phyloP scores from a whole-genome alignment of 2,888 invertebrate genomes.

The Synanthedon myopaeformis region DNA sequence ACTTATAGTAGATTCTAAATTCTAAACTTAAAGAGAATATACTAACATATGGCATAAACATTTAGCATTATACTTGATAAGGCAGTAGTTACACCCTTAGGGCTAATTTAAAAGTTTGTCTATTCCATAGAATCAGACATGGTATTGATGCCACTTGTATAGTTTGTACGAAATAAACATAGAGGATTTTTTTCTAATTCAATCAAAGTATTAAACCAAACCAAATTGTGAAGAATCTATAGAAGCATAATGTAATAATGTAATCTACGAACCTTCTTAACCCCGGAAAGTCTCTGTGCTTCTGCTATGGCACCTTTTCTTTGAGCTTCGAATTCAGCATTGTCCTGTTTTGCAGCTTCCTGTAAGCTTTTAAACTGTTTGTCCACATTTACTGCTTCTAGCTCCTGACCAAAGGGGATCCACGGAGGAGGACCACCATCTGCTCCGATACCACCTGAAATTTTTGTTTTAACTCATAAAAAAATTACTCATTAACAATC shows the following conservation, averaged over 20 bases:
- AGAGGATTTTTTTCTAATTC: not conserved
- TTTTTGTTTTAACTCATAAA: no score
- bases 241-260: no score
- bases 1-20: no score
- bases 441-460: slow-evolving; percentile 67
- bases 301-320: slow-evolving; percentile 91
- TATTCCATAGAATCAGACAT: no score
- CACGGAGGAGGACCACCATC: slow-evolving; percentile 90
- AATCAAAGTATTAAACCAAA: not conserved
- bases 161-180: no score
- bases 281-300: slow-evolving; percentile 75
- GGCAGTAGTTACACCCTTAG: no score
- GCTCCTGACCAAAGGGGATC: slow-evolving; percentile 90
- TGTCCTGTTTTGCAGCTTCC: slow-evolving; percentile 74
- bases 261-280: slow-evolving; percentile 53
- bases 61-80: no score
- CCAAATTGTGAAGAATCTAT: not conserved
- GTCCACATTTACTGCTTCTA: slow-evolving; percentile 72
- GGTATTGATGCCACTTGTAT: no score
- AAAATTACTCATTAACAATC: no score
- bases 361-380: slow-evolving; percentile 79
- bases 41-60: no score
- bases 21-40: no score
- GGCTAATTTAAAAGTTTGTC: no score
- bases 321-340: slow-evolving; percentile 90